These are phyloP conservation scores for Ciconia stormi DNA, from an alignment of 2,113 vertebrate species.

Conservation along the genomic window DNA sequence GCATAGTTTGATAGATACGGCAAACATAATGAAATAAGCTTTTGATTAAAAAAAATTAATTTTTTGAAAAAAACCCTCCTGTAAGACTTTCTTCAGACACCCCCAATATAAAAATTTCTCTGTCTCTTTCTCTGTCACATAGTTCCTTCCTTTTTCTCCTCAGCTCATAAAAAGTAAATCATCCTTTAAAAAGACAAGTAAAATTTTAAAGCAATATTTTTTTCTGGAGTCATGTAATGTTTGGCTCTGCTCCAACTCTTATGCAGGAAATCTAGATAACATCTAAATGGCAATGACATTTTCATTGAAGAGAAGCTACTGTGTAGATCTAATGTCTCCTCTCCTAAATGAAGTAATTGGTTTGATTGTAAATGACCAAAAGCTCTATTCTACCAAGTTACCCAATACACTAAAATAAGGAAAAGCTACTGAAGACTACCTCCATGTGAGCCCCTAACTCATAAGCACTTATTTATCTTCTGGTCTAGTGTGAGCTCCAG, in stretches of 20 bases:
- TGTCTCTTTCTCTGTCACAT: neutral
- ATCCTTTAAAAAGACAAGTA: conserved; percentile 14
- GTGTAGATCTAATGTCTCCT: neutral
- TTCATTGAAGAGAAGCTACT: conserved; percentile 42
- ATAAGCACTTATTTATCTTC: neutral
- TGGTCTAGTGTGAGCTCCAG: neutral
- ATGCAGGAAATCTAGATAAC: conserved; percentile 24
- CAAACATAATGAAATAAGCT: neutral
- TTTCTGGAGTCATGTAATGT: conserved; percentile 18
- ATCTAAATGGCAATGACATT: conserved; percentile 15
- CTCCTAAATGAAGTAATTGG: neutral
- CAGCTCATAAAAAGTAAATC: conserved; percentile 37
- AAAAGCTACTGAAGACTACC: neutral
- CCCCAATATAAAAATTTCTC: neutral
- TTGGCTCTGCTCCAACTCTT: neutral
- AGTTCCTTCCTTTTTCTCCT: neutral
- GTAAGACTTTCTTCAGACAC: neutral
- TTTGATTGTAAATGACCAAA: conserved; percentile 5
- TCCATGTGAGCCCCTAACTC: neutral
- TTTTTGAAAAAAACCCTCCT: neutral
- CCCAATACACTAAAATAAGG: neutral
- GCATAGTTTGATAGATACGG: neutral
- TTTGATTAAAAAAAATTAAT: neutral
- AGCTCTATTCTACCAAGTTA: neutral
- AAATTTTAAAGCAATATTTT: conserved; percentile 5